A percentile compares a stretch with the other conserved stretches of the same genome.
Evolutionary conservation across 2,113 vertebrate species (phyloP).

Genomic region (Phainopepla nitens): DNA sequence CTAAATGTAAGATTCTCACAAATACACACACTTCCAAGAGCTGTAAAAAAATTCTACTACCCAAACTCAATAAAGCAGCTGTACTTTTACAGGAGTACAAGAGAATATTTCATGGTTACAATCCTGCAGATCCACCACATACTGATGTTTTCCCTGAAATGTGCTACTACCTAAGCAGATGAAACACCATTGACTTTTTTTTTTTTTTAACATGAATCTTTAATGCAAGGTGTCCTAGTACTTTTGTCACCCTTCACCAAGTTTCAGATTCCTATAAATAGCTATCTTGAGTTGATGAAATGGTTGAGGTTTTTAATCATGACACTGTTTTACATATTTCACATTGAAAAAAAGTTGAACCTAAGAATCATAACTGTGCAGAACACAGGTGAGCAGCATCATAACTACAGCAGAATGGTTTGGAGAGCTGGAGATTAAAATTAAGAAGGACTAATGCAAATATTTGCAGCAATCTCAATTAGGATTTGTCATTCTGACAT

Average conservation of each 20-base stretch:
- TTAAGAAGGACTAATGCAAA: background rate
- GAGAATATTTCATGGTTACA: background rate
- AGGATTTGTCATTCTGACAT: background rate
- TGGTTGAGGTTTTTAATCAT: background rate
- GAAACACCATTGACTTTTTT: background rate
- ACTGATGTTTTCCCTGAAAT: background rate
- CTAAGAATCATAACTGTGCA: background rate
- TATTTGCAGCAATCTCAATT: background rate
- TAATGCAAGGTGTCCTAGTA: background rate
- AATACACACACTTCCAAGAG: background rate
- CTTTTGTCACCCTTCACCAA: background rate
- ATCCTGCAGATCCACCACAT: background rate
- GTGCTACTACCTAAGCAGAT: background rate
- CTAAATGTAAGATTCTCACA: background rate
- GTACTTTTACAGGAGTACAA: background rate
- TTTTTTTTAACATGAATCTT: background rate
- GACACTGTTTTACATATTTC: background rate
- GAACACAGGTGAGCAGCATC: background rate
- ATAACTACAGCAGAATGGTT: background rate
- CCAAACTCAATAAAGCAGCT: background rate
- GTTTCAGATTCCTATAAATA: background rate
- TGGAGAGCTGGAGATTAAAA: background rate
- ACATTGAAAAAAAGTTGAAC: background rate
- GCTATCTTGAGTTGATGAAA: background rate
- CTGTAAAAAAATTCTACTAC: background rate